Percentiles rank a stretch among this genome's conserved stretches.
Evolutionary conservation across 2,888 invertebrate genomes (phyloP).

Genomic region (Listrodromus nycthemerus): DNA sequence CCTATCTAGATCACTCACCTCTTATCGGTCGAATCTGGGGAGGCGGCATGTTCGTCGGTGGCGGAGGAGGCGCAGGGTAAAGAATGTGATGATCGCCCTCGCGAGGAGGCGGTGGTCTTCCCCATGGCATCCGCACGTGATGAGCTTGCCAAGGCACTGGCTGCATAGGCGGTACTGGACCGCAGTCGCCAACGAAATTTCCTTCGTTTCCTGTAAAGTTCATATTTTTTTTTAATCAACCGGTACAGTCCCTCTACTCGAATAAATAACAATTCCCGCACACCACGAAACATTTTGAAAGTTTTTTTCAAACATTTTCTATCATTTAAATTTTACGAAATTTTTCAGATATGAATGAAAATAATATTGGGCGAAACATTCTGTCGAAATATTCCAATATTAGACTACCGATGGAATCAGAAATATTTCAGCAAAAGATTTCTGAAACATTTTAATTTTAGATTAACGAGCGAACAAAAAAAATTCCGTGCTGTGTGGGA

Average conservation of each 20-base stretch:
- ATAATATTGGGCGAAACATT: too few species aligned
- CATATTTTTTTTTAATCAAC: background rate
- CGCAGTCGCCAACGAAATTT: conserved; percentile 76
- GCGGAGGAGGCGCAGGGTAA: conserved; percentile 69
- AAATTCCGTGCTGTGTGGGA: too few species aligned
- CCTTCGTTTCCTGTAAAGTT: conserved; percentile 74
- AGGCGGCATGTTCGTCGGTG: conserved; percentile 81
- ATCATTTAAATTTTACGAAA: too few species aligned
- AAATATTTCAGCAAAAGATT: too few species aligned
- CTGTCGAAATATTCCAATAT: too few species aligned
- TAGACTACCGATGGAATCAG: too few species aligned
- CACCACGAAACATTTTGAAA: too few species aligned
- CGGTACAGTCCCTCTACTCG: background rate
- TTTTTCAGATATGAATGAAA: too few species aligned
- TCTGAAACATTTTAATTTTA: too few species aligned
- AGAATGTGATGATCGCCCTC: conserved; percentile 75
- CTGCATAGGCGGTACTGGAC: conserved; percentile 67
- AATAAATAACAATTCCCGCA: background rate
- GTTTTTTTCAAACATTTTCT: too few species aligned
- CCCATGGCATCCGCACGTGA: conserved; percentile 78
- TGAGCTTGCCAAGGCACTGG: conserved; percentile 79
- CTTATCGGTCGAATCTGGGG: conserved; percentile 80
- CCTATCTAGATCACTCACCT: conserved; percentile 69
- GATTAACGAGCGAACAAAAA: too few species aligned
- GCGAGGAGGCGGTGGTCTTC: conserved; percentile 77